Conservation (phyloP, 2,113 vertebrate species). For the Prinia subflava region DNA sequence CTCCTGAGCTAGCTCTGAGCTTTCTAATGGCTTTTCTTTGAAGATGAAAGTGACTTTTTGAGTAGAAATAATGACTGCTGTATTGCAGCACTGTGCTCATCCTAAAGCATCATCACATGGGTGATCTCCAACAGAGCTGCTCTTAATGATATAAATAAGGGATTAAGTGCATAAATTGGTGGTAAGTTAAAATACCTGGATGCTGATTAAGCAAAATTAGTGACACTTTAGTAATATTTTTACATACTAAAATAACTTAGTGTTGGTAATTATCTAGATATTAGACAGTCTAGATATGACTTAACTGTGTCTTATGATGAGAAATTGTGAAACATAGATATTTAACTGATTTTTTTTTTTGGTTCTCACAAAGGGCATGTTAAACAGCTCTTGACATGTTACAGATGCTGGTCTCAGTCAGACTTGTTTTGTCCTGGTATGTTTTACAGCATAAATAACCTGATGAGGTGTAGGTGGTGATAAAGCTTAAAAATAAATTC, state of each 20-base stretch:
- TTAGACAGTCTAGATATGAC: neutral
- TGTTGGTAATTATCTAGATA: neutral
- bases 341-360: neutral
- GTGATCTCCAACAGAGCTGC: neutral
- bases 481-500: neutral
- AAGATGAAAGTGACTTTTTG: neutral
- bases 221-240: neutral
- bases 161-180: neutral
- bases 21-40: neutral
- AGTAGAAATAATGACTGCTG: neutral
- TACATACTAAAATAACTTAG: neutral
- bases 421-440: neutral
- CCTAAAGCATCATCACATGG: neutral
- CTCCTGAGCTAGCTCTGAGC: neutral
- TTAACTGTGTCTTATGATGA: neutral
- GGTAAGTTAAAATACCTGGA: neutral
- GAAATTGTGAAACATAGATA: neutral
- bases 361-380: neutral
- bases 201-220: neutral
- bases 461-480: neutral
- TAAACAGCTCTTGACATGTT: neutral
- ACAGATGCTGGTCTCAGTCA: neutral
- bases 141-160: neutral
- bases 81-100: neutral
- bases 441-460: neutral